These are phyloP conservation scores for Aurelia coerulea DNA, from an alignment of 30 jellyfish, hydroid and myxozoan genomes.

Conservation along the genomic window DNA sequence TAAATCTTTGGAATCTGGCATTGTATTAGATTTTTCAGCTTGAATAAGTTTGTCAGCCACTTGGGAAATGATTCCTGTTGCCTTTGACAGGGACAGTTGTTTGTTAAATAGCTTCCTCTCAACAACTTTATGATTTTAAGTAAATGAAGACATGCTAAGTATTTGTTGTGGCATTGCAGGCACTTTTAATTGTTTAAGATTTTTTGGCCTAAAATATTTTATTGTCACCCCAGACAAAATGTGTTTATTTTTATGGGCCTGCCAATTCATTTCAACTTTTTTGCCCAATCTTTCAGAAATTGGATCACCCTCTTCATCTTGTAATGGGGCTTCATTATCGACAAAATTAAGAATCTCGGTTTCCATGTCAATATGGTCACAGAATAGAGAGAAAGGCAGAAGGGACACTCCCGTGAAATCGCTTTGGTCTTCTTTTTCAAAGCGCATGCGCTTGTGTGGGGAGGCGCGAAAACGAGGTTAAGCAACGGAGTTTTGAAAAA, in stretches of 20 bases:
- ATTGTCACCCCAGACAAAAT: no score
- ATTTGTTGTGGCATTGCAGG: neutral
- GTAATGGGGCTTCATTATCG: neutral
- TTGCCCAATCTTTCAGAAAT: slow-evolving; percentile 3
- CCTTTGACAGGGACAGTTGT: neutral
- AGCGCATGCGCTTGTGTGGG: no score
- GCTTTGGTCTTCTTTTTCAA: no score
- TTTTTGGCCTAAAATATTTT: neutral
- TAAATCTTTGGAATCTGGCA: neutral
- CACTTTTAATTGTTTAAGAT: neutral
- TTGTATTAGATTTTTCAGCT: slow-evolving; percentile 6
- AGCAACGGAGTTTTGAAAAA: no score
- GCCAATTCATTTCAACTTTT: neutral
- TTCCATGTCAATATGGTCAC: slow-evolving; percentile 11
- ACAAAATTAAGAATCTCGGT: neutral
- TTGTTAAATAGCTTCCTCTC: no score
- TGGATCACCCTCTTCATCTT: neutral
- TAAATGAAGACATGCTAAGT: no score
- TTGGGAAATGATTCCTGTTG: neutral
- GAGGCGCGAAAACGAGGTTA: no score
- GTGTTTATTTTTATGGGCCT: neutral
- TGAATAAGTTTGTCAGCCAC: slow-evolving; percentile 2
- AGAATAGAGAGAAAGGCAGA: no score
- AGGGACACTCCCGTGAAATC: no score
- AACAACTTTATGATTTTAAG: no score